Base-by-base conservation (phyloP, 2,888 invertebrate species). In the Athalia circularis region DNA sequence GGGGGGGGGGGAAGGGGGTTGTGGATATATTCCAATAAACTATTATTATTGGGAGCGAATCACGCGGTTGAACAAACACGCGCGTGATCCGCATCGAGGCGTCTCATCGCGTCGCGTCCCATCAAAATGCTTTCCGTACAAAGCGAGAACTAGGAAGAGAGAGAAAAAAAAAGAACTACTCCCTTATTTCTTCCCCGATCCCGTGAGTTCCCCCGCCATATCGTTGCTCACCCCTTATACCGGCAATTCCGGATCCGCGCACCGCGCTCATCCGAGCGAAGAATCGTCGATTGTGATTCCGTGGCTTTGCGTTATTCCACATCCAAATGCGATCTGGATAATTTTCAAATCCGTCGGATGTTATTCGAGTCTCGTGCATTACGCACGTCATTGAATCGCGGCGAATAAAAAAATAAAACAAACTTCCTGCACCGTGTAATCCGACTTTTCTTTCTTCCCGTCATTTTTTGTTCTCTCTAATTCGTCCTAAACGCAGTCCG, bases 281-380 rank as follows among this genome's bases (percentile, higher is more conserved):
- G 72, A 72, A 72, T 59, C 72, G 59, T 45, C 72, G 72, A 72
- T 72, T 72, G 72, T 72, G 13, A 72, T 47, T 67, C 13, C 67
- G 50, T 15, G 9, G 67, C 13, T 48, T 2, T 70, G 6, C 43
- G 52, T 68, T 68, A 68, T 68, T 68, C 29, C 52, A 29, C 2
- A 68, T 68, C 68, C 54, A 68, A 68, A 68, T 68, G 43, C 52
- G 68, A 68, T 68, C 52, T 65, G 54, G 29, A 29, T 29, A 29
- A 29, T 29, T 29, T 29, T 29, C 29, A 29, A 29, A 29, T 29
- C 29, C 29, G 29, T 1, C 29, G 29, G 29, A 29, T 29, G 29
- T 29, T 29, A 2, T 29, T 29, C 29, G 29, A 29, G 29, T 29
- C 2, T 29, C 29, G 29, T 29, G 29, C 29, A 29, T 29, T 29